Evolutionary conservation across 2,888 invertebrate species (phyloP).

Genomic region (Tortricodes alternella): DNA sequence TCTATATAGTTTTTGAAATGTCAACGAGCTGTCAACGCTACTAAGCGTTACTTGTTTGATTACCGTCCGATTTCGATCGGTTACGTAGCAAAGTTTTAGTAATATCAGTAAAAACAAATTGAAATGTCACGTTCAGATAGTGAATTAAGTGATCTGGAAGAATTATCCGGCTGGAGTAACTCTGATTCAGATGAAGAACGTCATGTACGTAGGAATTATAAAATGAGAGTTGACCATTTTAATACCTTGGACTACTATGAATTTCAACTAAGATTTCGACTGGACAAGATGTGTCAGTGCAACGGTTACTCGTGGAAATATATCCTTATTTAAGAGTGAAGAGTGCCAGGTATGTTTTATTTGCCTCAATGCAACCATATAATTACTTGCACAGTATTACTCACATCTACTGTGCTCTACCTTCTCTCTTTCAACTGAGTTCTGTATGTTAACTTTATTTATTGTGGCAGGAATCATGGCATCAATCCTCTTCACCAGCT

Average conservation of each 20-base stretch:
- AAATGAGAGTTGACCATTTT: slow-evolving; percentile 16
- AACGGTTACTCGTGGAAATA: slow-evolving; percentile 9
- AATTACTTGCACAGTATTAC: too few species aligned
- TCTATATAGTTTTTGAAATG: too few species aligned
- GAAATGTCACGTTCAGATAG: slow-evolving; percentile 7
- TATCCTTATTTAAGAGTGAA: slow-evolving; percentile 16
- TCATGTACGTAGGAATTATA: slow-evolving; percentile 2
- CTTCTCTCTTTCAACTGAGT: too few species aligned
- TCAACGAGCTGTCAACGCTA: too few species aligned
- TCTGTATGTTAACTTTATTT: too few species aligned
- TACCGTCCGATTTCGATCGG: too few species aligned
- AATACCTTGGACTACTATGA: slow-evolving; percentile 3
- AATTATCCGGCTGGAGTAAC: slow-evolving; percentile 5
- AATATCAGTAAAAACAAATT: background rate
- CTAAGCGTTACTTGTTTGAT: too few species aligned
- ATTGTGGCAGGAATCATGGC: slow-evolving; percentile 35
- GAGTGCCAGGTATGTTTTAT: slow-evolving; percentile 7
- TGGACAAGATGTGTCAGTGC: slow-evolving; percentile 8
- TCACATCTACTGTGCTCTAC: too few species aligned
- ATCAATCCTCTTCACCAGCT: slow-evolving; percentile 38
- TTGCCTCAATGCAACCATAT: too few species aligned
- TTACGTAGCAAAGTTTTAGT: background rate
- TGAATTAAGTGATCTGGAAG: slow-evolving; percentile 8
- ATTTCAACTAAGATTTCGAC: slow-evolving; percentile 16
- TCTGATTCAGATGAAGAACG: slow-evolving; percentile 17